Base-by-base conservation (phyloP, 2,888 invertebrate species). In the Mechanitis messenoides region DNA sequence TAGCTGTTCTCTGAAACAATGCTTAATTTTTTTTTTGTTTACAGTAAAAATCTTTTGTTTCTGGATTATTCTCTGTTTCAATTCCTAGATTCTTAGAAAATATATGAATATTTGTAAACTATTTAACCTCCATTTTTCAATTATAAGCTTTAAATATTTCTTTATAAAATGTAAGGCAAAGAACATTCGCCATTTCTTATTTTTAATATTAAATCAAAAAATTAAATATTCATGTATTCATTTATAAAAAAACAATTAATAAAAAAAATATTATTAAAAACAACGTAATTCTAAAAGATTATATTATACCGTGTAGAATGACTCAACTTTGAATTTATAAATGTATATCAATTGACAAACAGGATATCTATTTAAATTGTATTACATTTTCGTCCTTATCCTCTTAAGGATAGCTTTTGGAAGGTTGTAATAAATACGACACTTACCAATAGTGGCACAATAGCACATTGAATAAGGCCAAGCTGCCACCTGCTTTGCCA, bases 361-460 rank as follows among this genome's bases (percentile, higher is more conserved):
- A 42, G 5, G 11, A 35, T 55, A 7, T 6, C 33, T 35, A 55
- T 35, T 54, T 12, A 33, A 54, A 28, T 38, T 38, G 28, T 54
- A 50, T 60, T 3, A 47, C 46, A 53, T 45, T 46, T 38, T 33
- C 28, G 12, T 54, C 55, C 35, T 55, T 33, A 47, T 45, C 45
- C 46, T 33, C 38, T 57, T 12, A 56, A 61, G 56, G 50, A 50
- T 58, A 53, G 31, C 31, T 57, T 62, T 62, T 47, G 53, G 60
- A 61, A 53, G 62, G 57, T 60, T 59, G 71, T 66, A 73, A 84
- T 81, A 83, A 82, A 84, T 80, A 79, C 76, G 77, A 81, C 79
- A 78, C 80, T 77, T 81, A 79, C 83, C 84, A 78, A 79, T 84
- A 84, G 83, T 79, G 84, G 84, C 74, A 83, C 83, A 84, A 84